Conservation (phyloP, 2,113 vertebrate genomes). For the Cinclus cinclus region DNA sequence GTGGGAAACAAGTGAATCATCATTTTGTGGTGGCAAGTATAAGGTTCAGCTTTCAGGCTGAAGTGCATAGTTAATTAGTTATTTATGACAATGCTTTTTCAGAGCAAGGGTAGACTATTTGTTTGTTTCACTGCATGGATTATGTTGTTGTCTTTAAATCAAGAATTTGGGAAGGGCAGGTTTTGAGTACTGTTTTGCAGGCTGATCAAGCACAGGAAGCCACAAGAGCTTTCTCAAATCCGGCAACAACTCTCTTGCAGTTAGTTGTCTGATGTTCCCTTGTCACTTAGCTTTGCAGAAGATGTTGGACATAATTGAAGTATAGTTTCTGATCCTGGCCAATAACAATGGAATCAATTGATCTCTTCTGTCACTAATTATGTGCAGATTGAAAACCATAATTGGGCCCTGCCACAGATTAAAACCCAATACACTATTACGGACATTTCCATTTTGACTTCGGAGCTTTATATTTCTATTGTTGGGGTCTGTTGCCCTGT, state of each 20-base stretch:
- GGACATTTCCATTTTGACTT: background rate
- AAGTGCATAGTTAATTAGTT: background rate
- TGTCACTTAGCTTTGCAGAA: background rate
- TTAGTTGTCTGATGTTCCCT: background rate
- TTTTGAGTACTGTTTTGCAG: background rate
- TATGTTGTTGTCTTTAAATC: background rate
- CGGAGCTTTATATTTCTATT: background rate
- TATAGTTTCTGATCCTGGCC: background rate
- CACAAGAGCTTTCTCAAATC: background rate
- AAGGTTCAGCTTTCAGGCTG: background rate
- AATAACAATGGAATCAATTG: background rate
- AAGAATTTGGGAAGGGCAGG: background rate
- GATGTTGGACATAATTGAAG: rapidly evolving
- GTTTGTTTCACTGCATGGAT: background rate
- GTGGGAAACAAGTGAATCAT: background rate
- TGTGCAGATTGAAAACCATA: background rate
- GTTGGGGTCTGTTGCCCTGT: background rate
- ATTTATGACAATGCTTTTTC: background rate
- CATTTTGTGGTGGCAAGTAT: background rate
- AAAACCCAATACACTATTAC: background rate
- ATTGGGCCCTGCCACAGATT: background rate
- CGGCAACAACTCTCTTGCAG: background rate
- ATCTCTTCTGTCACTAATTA: background rate
- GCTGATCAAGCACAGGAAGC: background rate
- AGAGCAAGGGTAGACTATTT: rapidly evolving